Evolutionary conservation across 2,113 vertebrate species (phyloP).

Genomic region (Phrynocephalus versicolor): DNA sequence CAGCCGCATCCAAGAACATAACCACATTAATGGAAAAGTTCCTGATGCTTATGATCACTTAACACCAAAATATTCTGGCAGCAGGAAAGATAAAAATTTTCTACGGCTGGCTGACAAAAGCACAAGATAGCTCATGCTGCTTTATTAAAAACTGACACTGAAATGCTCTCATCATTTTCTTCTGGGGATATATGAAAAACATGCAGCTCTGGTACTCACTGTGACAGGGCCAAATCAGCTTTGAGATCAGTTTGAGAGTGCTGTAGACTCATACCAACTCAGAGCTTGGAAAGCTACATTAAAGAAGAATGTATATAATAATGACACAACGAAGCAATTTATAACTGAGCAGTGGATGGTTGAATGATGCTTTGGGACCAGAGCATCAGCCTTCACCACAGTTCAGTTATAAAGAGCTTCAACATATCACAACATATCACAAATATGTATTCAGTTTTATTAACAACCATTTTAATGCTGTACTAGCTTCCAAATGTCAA

Average conservation of each 20-base stretch:
- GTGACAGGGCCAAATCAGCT: constrained; percentile 3
- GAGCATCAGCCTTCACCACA: too few species aligned
- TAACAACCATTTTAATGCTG: too few species aligned
- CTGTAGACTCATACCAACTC: background rate
- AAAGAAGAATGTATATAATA: too few species aligned
- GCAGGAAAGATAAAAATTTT: background rate
- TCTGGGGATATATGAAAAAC: background rate
- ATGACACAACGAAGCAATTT: too few species aligned
- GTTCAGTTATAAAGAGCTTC: too few species aligned
- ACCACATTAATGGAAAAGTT: background rate
- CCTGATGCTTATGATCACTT: constrained; percentile 7
- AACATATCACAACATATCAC: too few species aligned
- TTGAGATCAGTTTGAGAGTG: background rate
- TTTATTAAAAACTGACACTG: background rate
- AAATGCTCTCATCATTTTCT: background rate
- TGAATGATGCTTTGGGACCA: too few species aligned
- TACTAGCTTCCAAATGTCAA: too few species aligned
- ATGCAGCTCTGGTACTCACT: background rate
- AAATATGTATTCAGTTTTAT: too few species aligned
- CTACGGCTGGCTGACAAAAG: constrained; percentile 4
- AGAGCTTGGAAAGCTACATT: background rate
- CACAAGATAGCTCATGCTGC: background rate
- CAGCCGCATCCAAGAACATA: background rate
- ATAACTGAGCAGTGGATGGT: too few species aligned
- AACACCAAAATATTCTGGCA: background rate